A percentile compares a stretch with the other conserved stretches of the same genome.
Evolutionary conservation across 2,888 invertebrate genomes (phyloP).

Genomic region (Habroteleia sp.): DNA sequence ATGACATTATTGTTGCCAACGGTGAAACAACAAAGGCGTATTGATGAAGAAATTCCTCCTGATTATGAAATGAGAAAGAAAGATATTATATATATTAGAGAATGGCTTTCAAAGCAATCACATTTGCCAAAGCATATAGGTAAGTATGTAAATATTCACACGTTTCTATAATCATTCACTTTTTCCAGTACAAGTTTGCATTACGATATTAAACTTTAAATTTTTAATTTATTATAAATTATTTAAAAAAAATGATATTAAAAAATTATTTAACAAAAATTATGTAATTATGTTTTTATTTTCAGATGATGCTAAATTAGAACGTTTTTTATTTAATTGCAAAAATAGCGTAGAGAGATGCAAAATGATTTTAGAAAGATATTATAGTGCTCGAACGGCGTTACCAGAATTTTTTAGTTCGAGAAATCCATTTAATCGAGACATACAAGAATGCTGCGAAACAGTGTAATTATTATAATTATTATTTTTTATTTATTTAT

Average conservation of each 20-base stretch:
- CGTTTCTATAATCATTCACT: too few relatives aligned
- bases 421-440: conserved; percentile 76
- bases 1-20: conserved; percentile 79
- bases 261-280: too few relatives aligned
- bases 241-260: too few relatives aligned
- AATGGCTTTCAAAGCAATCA: conserved; percentile 79
- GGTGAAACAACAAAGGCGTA: conserved; percentile 75
- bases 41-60: conserved; percentile 75
- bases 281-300: too few relatives aligned
- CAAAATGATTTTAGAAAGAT: conserved; percentile 78
- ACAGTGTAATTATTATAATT: conserved; percentile 70
- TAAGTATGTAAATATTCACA: too few relatives aligned
- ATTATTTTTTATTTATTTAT: background rate
- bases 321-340: conserved; percentile 79
- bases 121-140: conserved; percentile 80
- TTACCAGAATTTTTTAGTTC: conserved; percentile 77
- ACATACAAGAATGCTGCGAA: conserved; percentile 75
- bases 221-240: too few relatives aligned
- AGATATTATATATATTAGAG: conserved; percentile 74
- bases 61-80: conserved; percentile 76
- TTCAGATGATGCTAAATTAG: conserved; percentile 76
- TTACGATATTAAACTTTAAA: too few relatives aligned
- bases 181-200: too few relatives aligned
- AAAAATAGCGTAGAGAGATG: conserved; percentile 79
- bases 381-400: conserved; percentile 77